Conservation (phyloP, 2,888 invertebrate genomes). For the Frankliniella fusca region DNA sequence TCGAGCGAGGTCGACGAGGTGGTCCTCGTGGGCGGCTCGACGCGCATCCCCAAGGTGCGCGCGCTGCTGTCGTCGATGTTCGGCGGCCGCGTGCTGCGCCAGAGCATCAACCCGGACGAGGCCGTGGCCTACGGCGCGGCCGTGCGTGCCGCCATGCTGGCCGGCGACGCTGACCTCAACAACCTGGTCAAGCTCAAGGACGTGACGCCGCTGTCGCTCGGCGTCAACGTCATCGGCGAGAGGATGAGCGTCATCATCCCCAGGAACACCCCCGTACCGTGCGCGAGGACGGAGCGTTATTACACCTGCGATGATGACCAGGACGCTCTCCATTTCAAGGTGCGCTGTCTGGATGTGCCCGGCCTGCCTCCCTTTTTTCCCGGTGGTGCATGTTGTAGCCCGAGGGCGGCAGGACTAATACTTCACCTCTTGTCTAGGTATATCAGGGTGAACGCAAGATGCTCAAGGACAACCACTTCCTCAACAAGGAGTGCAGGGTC, state of each 20-base stretch:
- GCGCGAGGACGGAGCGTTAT: neutral
- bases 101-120: neutral
- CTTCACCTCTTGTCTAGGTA: neutral
- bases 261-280: neutral
- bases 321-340: neutral
- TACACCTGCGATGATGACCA: neutral
- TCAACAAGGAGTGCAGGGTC: neutral
- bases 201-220: neutral
- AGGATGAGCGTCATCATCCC: neutral
- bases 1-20: neutral
- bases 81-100: slow-evolving; percentile 2
- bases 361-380: neutral
- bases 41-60: slow-evolving; percentile 10
- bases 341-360: neutral
- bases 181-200: neutral
- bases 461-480: neutral
- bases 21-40: slow-evolving; percentile 12
- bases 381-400: neutral
- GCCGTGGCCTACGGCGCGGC: neutral
- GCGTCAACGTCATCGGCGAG: neutral
- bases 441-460: neutral
- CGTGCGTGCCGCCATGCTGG: neutral
- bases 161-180: neutral
- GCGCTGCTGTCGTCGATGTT: neutral
- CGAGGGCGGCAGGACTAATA: neutral